These are phyloP conservation scores for Orientallactaga bullata DNA, from an alignment of 2,113 vertebrate species.

Conservation along the genomic window DNA sequence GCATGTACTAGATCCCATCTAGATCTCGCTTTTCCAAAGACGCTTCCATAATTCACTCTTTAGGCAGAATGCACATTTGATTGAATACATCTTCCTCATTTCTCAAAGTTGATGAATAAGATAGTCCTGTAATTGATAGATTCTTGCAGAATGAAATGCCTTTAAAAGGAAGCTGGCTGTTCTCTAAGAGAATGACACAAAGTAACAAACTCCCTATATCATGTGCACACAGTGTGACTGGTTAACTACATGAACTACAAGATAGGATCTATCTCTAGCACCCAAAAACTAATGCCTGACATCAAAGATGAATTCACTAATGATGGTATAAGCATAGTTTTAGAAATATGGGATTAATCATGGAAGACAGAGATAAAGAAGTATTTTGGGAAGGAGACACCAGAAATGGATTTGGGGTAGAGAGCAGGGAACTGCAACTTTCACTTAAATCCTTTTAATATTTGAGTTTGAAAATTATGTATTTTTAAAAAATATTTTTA, in stretches of 20 bases:
- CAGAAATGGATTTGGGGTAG: background rate
- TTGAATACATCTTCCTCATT: background rate
- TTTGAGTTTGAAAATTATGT: background rate
- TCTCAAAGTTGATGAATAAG: constrained; percentile 22
- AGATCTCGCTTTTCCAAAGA: too few relatives aligned
- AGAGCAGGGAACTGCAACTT: background rate
- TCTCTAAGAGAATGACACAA: constrained; percentile 6
- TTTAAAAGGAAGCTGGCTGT: constrained; percentile 35
- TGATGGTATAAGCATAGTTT: background rate
- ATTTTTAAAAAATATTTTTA: background rate
- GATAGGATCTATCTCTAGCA: too few relatives aligned
- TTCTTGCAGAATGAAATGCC: background rate
- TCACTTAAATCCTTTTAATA: background rate
- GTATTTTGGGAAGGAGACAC: background rate
- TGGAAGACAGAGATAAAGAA: background rate
- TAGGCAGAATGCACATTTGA: too few relatives aligned
- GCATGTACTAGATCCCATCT: too few relatives aligned
- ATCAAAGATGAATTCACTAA: background rate
- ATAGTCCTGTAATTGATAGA: background rate
- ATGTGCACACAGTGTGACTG: background rate
- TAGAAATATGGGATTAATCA: background rate
- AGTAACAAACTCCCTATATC: background rate
- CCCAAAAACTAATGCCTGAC: background rate
- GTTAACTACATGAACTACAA: background rate
- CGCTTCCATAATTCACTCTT: too few relatives aligned